A percentile compares a stretch with the other conserved stretches of the same genome.
phyloP scores from a whole-genome alignment of 2,113 vertebrate species.

The Suricata suricatta region DNA sequence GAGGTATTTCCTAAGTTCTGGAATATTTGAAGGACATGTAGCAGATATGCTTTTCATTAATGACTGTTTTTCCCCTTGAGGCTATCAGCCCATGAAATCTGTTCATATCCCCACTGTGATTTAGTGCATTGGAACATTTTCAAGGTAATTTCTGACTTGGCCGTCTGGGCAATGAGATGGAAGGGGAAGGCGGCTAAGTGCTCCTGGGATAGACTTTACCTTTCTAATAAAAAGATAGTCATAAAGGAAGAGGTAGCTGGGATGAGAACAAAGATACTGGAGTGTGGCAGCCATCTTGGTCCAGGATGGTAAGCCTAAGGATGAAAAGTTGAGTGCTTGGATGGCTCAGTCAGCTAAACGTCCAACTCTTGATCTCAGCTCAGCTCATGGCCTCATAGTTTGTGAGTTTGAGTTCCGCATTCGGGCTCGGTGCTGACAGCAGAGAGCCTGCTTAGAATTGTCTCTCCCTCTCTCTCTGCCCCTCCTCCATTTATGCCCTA shows the following conservation, averaged over 20 bases:
- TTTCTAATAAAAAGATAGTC: background rate
- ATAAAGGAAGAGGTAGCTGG: background rate
- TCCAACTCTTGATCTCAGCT: too few relatives aligned
- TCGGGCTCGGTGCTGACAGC: too few relatives aligned
- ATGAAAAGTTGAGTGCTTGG: background rate
- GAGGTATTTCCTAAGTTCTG: background rate
- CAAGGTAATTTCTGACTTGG: background rate
- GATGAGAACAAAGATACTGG: background rate
- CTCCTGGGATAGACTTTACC: background rate
- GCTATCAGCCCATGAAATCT: background rate
- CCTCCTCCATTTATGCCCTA: too few relatives aligned
- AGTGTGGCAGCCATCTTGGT: background rate
- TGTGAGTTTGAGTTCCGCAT: too few relatives aligned
- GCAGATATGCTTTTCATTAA: background rate
- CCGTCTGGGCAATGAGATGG: background rate
- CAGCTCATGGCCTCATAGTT: too few relatives aligned
- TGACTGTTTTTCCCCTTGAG: background rate
- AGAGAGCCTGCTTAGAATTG: too few relatives aligned
- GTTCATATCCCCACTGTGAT: background rate
- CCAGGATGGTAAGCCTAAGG: background rate
- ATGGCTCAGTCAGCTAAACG: too few relatives aligned
- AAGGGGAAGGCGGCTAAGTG: background rate
- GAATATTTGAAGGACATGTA: background rate
- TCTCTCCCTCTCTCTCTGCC: too few relatives aligned
- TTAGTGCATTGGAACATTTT: background rate